A percentile compares a stretch with the other conserved stretches of the same genome.
These are phyloP conservation scores for Malthinus seriepunctatus DNA, from an alignment of 2,888 invertebrate genomes.

Conservation along the genomic window DNA sequence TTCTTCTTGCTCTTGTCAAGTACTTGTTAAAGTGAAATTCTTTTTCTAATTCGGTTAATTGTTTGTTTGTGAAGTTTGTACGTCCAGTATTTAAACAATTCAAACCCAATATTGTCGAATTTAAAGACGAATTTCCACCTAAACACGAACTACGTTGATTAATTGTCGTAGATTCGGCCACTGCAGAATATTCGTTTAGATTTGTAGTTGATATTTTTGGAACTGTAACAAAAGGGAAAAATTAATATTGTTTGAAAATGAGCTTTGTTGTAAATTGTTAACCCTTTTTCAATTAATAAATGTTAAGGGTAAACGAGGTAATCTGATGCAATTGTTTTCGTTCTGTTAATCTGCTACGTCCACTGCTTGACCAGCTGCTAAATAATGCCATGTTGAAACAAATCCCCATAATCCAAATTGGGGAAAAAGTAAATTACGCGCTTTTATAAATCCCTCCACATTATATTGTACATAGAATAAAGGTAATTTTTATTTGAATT, in stretches of 20 bases:
- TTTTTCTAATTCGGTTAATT: conserved; percentile 97
- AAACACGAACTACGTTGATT: conserved; percentile 53
- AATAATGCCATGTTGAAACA: conserved; percentile 21
- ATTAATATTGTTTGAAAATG: neutral
- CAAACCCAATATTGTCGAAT: conserved; percentile 51
- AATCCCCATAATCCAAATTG: conserved; percentile 21
- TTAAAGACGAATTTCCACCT: conserved; percentile 55
- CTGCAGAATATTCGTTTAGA: conserved; percentile 44
- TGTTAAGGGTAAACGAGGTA: conserved; percentile 23
- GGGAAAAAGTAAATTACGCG: conserved; percentile 21
- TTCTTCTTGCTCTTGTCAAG: conserved; percentile 92
- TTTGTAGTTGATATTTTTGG: conserved; percentile 63
- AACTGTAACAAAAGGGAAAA: conserved; percentile 57
- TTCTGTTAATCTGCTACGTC: conserved; percentile 28
- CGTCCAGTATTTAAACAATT: conserved; percentile 79
- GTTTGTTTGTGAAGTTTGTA: conserved; percentile 99
- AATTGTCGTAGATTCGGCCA: conserved; percentile 54
- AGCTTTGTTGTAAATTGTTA: neutral
- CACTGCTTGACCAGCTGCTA: conserved; percentile 41
- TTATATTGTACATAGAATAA: neutral
- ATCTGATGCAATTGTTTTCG: conserved; percentile 35
- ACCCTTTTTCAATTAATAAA: conserved; percentile 4
- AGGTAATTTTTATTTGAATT: neutral
- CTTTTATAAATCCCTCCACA: neutral
- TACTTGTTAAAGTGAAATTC: conserved; percentile 99